Evolutionary conservation across 2,888 invertebrate genomes (phyloP).

Genomic region (Oxytorus armatus): DNA sequence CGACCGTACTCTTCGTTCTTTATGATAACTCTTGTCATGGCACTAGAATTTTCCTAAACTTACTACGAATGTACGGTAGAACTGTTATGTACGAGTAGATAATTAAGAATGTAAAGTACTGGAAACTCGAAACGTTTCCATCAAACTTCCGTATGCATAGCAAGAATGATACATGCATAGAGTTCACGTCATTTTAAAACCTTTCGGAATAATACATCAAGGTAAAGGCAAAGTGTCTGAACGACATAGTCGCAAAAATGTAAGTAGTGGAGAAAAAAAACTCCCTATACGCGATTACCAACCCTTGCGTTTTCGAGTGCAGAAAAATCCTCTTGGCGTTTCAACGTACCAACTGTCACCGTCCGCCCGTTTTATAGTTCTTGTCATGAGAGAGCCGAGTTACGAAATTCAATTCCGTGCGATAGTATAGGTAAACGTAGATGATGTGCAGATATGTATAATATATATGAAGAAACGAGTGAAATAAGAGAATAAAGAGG

Average conservation of each 20-base stretch:
- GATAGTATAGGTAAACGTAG: slow-evolving; percentile 23
- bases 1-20: too few relatives aligned
- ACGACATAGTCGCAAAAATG: slow-evolving; percentile 15
- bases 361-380: slow-evolving; percentile 30
- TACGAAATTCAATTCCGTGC: slow-evolving; percentile 53
- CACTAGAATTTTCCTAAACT: neutral
- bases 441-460: neutral
- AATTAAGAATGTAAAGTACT: neutral
- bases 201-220: neutral
- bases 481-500: neutral
- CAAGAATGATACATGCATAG: neutral
- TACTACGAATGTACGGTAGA: neutral
- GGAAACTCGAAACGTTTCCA: slow-evolving; percentile 2
- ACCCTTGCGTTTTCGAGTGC: slow-evolving; percentile 25
- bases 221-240: neutral
- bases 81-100: neutral
- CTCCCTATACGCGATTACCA: slow-evolving; percentile 31
- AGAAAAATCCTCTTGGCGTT: slow-evolving; percentile 8
- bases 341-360: slow-evolving; percentile 55
- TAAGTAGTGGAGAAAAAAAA: too few relatives aligned
- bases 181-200: slow-evolving; percentile 23
- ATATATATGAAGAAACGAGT: neutral
- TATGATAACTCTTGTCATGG: neutral
- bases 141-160: neutral
- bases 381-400: slow-evolving; percentile 44